phyloP scores from a whole-genome alignment of 2,888 invertebrate species.

The Meganola albula region DNA sequence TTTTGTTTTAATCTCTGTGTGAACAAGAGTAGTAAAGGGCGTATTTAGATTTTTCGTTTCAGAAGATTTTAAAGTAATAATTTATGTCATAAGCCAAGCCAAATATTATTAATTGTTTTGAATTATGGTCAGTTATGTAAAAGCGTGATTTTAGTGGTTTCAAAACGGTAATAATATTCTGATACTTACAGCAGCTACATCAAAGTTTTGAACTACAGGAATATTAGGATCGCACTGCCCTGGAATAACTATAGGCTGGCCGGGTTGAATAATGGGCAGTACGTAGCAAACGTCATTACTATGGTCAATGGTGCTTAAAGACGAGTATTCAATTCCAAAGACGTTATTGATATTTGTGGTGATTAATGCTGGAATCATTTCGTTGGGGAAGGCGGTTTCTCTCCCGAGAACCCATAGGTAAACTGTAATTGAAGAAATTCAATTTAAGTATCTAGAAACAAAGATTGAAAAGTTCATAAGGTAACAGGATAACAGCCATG shows the following conservation, averaged over 20 bases:
- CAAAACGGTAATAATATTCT: no score
- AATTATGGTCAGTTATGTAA: no score
- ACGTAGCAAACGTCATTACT: conserved; percentile 40
- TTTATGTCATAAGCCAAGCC: no score
- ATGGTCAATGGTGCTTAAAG: conserved; percentile 36
- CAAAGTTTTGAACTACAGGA: conserved; percentile 41
- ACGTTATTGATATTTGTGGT: conserved; percentile 26
- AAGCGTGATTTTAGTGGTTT: no score
- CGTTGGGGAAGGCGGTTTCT: conserved; percentile 15
- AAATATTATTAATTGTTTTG: no score
- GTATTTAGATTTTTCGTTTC: no score
- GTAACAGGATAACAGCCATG: no score
- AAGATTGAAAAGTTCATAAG: no score
- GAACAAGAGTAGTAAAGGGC: no score
- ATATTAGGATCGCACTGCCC: conserved; percentile 50
- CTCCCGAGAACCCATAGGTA: conserved; percentile 51
- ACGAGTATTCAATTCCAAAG: conserved; percentile 29
- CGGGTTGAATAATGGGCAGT: conserved; percentile 43
- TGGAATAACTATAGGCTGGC: conserved; percentile 44
- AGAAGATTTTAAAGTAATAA: no score
- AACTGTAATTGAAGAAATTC: conserved; percentile 37
- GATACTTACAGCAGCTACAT: conserved; percentile 41
- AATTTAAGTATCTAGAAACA: no score
- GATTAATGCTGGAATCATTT: conserved; percentile 32
- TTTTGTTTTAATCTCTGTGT: background rate